A percentile compares a stretch with the other conserved stretches of the same genome.
These are phyloP conservation scores for Suricata suricatta DNA, from an alignment of 2,113 vertebrate species.

Conservation along the genomic window DNA sequence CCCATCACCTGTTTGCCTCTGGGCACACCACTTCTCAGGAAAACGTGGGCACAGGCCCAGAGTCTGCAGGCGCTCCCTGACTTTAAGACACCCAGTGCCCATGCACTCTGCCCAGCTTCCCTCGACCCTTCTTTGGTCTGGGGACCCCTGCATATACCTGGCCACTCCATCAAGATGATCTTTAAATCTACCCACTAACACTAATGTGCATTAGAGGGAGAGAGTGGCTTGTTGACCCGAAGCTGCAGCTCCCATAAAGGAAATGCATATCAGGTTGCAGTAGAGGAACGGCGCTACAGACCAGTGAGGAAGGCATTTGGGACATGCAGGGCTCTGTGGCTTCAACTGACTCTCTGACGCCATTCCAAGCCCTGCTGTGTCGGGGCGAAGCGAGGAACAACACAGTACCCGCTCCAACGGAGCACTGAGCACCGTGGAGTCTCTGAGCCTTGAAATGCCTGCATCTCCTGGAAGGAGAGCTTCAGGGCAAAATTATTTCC, in stretches of 20 bases:
- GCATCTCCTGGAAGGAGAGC: neutral
- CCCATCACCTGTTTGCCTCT: slow-evolving; percentile 68
- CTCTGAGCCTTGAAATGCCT: neutral
- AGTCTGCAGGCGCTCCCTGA: slow-evolving; percentile 1
- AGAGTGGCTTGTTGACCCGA: neutral
- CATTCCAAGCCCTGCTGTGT: neutral
- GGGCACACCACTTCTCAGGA: slow-evolving; percentile 74
- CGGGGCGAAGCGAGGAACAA: neutral
- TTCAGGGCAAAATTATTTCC: slow-evolving; percentile 24
- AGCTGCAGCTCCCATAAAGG: neutral
- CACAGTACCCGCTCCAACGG: neutral
- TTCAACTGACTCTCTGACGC: neutral
- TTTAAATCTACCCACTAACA: neutral
- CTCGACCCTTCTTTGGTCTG: neutral
- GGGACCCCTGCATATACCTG: neutral
- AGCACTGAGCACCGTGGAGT: neutral
- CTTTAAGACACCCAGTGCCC: neutral
- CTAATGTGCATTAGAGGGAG: neutral
- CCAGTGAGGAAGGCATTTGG: neutral
- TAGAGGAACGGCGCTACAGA: neutral
- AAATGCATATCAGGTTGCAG: neutral
- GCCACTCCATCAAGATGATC: neutral
- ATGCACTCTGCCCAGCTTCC: neutral
- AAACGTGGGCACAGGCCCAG: slow-evolving; percentile 54
- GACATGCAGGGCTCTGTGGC: neutral